phyloP scores from a whole-genome alignment of 2,113 vertebrate genomes.

The Sporophila hypoxantha region DNA sequence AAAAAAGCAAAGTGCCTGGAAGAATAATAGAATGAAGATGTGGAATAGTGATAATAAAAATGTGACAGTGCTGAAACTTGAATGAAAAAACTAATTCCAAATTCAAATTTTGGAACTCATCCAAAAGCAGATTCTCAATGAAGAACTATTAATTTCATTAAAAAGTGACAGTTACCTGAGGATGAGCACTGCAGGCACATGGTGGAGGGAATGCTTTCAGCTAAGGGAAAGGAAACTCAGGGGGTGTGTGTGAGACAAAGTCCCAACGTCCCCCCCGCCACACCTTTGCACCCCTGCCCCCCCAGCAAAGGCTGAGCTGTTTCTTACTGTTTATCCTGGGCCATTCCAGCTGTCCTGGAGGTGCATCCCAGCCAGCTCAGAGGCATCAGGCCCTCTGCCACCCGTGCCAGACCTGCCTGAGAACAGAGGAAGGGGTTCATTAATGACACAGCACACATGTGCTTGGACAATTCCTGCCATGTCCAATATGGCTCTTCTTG shows the following conservation, averaged over 20 bases:
- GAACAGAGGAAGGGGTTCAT: background rate
- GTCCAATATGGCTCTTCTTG: background rate
- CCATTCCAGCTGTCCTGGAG: background rate
- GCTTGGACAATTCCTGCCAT: background rate
- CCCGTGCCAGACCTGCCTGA: background rate
- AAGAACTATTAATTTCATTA: background rate
- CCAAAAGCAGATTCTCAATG: background rate
- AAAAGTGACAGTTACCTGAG: background rate
- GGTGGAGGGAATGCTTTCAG: background rate
- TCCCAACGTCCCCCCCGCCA: accelerated
- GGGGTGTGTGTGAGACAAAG: too few relatives aligned
- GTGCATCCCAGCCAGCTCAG: background rate
- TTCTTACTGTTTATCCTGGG: background rate
- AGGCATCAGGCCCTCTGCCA: background rate
- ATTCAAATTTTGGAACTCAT: background rate
- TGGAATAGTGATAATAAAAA: background rate
- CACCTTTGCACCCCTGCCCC: too few relatives aligned
- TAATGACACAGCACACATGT: background rate
- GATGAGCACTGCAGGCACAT: background rate
- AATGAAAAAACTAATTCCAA: background rate
- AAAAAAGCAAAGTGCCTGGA: background rate
- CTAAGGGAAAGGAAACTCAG: background rate
- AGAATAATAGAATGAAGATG: background rate
- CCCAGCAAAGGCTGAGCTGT: background rate
- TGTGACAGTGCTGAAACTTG: background rate